These are phyloP conservation scores for Sprattus sprattus DNA, from an alignment of 2,113 vertebrate genomes.

Conservation along the genomic window DNA sequence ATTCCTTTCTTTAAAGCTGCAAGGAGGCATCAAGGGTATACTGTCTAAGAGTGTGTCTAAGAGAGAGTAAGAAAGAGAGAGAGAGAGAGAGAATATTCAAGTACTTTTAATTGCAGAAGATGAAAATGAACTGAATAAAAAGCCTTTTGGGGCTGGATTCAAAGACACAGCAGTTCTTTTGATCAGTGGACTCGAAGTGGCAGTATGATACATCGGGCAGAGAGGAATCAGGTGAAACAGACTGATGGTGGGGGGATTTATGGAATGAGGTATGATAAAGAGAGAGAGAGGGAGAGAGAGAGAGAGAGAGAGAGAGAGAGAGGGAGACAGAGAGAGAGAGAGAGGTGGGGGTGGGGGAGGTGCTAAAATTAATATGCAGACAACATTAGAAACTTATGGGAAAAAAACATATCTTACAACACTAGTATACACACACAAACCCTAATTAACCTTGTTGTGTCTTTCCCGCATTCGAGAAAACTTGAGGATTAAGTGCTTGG, in stretches of 20 bases:
- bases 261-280: neutral
- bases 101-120: constrained; percentile 37
- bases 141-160: constrained; percentile 37
- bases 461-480: neutral
- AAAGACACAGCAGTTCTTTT: constrained; percentile 41
- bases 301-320: neutral
- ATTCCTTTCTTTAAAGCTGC: neutral
- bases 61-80: neutral
- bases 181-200: constrained; percentile 25
- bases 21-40: neutral
- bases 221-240: constrained; percentile 26
- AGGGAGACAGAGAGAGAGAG: neutral
- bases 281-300: neutral
- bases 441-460: constrained; percentile 14
- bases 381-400: neutral
- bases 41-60: constrained; percentile 30
- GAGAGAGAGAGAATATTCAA: constrained; percentile 28
- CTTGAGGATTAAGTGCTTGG: neutral
- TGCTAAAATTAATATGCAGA: neutral
- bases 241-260: neutral
- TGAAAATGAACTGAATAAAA: constrained; percentile 18
- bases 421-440: neutral
- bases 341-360: neutral
- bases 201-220: constrained; percentile 22
- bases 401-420: neutral